phyloP scores from a whole-genome alignment of 2,888 invertebrate species.

The Graphium colonna region DNA sequence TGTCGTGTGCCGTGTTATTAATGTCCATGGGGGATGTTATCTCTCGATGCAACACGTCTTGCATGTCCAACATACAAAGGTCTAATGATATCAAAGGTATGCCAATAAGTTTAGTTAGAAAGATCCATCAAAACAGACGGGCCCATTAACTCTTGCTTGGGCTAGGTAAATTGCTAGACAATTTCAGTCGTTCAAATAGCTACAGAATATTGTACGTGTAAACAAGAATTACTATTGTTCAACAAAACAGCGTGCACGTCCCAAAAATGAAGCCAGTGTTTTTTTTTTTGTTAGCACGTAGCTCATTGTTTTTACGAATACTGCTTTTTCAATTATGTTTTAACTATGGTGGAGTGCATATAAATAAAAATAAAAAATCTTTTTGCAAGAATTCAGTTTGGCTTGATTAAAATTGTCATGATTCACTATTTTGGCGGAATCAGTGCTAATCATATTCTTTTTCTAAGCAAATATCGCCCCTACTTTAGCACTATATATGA shows the following conservation, averaged over 20 bases:
- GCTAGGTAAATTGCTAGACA: background rate
- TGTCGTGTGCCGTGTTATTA: no score
- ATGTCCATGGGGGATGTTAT: no score
- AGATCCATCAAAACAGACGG: background rate
- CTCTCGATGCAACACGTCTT: no score
- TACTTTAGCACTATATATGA: no score
- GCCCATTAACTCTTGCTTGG: background rate
- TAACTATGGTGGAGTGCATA: conserved; percentile 4
- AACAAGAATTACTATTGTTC: conserved; percentile 11
- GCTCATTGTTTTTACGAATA: conserved; percentile 17
- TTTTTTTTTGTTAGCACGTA: conserved; percentile 11
- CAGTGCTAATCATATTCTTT: no score
- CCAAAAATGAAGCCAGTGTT: conserved; percentile 4
- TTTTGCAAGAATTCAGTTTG: no score
- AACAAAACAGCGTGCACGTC: conserved; percentile 1
- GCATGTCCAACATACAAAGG: no score
- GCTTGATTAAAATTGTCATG: no score
- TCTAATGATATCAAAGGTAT: background rate
- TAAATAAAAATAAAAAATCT: conserved; percentile 3
- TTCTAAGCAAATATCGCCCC: no score
- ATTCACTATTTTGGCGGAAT: no score
- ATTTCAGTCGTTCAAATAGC: background rate
- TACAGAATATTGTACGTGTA: conserved; percentile 4
- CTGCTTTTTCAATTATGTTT: conserved; percentile 16
- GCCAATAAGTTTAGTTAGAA: background rate